Percentiles rank a stretch among this genome's conserved stretches.
Conservation (phyloP, 2,888 invertebrate genomes). For the Cosmia pyralina region DNA sequence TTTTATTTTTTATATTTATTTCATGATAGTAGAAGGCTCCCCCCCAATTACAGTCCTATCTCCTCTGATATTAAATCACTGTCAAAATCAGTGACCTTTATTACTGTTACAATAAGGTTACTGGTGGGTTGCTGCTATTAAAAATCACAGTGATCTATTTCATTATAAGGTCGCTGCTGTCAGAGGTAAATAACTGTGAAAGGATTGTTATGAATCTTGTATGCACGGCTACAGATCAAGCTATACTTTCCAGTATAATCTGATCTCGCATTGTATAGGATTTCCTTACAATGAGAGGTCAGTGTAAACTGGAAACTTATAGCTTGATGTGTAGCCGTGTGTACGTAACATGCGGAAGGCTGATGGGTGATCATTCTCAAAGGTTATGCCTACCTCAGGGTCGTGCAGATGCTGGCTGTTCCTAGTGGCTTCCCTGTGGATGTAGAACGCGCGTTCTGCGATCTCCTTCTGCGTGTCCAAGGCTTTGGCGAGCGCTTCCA, state of each 20-base stretch:
- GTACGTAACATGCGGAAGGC: background rate
- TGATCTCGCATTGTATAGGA: too few relatives aligned
- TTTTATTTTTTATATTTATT: too few relatives aligned
- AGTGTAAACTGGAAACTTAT: too few relatives aligned
- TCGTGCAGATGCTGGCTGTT: constrained; percentile 91
- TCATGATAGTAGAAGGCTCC: too few relatives aligned
- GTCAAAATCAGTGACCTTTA: background rate
- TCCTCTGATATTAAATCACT: background rate
- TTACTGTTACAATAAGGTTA: background rate
- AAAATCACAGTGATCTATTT: too few relatives aligned
- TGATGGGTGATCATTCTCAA: background rate
- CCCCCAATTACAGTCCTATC: background rate
- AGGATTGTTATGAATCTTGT: too few relatives aligned
- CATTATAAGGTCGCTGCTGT: too few relatives aligned
- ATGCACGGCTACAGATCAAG: too few relatives aligned
- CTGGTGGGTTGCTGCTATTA: background rate
- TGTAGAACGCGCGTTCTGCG: constrained; percentile 91
- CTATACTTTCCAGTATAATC: too few relatives aligned
- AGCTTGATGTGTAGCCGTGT: too few relatives aligned
- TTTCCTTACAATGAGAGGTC: too few relatives aligned
- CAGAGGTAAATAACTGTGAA: background rate
- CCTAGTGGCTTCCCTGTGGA: constrained; percentile 92
- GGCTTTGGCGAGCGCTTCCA: constrained; percentile 93
- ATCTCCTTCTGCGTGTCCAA: constrained; percentile 94
- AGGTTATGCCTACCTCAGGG: constrained; percentile 88